Conservation (phyloP, 2,888 invertebrate species). For the Seira musarum region DNA sequence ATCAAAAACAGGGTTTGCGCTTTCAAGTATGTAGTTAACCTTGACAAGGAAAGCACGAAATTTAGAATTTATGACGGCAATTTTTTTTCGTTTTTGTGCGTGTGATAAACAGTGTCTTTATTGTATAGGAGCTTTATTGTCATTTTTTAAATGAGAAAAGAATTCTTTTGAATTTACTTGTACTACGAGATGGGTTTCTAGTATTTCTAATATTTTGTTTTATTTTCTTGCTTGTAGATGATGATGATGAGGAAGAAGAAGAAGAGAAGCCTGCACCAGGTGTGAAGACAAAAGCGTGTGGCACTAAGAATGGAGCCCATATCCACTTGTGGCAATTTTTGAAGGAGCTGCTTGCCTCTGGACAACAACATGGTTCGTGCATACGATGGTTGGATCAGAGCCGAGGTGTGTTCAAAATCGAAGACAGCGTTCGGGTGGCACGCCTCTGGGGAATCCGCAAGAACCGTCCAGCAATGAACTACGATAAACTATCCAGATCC, state of each 20-base stretch:
- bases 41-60: slow-evolving; percentile 55
- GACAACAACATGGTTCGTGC: slow-evolving; percentile 91
- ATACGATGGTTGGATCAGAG: slow-evolving; percentile 97
- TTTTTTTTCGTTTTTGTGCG: background rate
- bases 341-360: slow-evolving; percentile 92
- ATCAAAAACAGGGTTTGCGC: background rate
- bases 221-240: slow-evolving; percentile 52
- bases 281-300: slow-evolving; percentile 47
- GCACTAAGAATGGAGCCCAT: slow-evolving; percentile 79
- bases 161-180: slow-evolving; percentile 78
- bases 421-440: slow-evolving; percentile 98
- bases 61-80: slow-evolving; percentile 1
- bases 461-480: slow-evolving; percentile 99
- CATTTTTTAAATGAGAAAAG: slow-evolving; percentile 78
- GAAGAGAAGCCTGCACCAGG: slow-evolving; percentile 71
- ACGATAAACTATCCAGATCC: slow-evolving; percentile 97
- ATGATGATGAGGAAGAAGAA: slow-evolving; percentile 77
- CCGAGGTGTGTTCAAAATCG: slow-evolving; percentile 98
- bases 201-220: slow-evolving; percentile 18
- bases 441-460: slow-evolving; percentile 98
- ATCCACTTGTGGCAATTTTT: slow-evolving; percentile 99
- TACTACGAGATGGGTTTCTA: background rate
- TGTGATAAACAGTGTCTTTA: background rate
- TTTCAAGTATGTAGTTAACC: slow-evolving; percentile 39
- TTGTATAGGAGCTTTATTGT: background rate